Base-by-base conservation (phyloP, 2,888 invertebrate genomes). In the Lasius fuliginosus region DNA sequence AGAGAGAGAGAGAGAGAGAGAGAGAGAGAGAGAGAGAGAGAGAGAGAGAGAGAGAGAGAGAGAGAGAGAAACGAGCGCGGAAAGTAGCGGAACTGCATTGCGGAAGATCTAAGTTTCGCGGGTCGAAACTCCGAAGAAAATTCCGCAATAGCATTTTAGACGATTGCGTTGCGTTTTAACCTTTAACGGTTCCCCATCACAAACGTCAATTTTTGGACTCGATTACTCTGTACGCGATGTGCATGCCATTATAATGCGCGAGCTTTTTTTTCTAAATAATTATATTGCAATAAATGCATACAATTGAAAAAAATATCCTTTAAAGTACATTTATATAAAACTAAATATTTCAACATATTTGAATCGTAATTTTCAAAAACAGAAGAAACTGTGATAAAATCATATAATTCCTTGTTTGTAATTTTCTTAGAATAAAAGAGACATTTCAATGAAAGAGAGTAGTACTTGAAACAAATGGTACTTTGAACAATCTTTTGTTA, bases 81-180 rank as follows among this genome's bases (percentile, higher is more conserved):
- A 49, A 83, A 83, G 56, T 74, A 56, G 74, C 60, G 81, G 71
- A 53, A 76, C 82, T 82, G 83, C 82, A 83, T 85, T 86, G 86
- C 83, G 86, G 75, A 74, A 69, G 69, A 65, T 77, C 53, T 30
- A 46, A 69, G 76, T 53, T 76, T 71, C 53, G 79, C 60, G 62
- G 33, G 15, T 58, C 33, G 74, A 76, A 73, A 81, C 73, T 81
- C 27, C 1, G 49, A 12, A 33, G 46, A 79, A 69, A 71, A 60
- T 81, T 62, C 46, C 36, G 60, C 79, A 60, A 69, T 69, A 81
- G n/a, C 15, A 36, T 73, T 81, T 71, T 71, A 62, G 58, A 12
- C 23, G 23, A 60, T 46, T 46, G 8, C 46, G 69, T 46, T 58
- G 46, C 46, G 46, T 71, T 30, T 79, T 46, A 58, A 42, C 60